Base-by-base conservation (phyloP, 2,113 vertebrate species). In the Hemicordylus capensis region DNA sequence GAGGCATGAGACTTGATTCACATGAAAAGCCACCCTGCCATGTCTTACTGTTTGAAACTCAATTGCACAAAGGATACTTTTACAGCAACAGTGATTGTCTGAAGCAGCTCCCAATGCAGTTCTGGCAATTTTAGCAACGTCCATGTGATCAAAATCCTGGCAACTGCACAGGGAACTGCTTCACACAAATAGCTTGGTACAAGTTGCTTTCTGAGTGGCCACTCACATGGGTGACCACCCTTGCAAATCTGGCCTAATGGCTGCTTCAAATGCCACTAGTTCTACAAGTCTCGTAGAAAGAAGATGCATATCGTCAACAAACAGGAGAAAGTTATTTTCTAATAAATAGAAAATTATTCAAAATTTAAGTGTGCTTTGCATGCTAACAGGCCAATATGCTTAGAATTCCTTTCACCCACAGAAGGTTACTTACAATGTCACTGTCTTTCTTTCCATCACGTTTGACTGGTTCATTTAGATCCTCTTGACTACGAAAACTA, bases 401-500 rank as follows among this genome's bases (percentile, higher is more conserved):
- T 81, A 59, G 80, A 89, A 66, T 67, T 1, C 3, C n/a, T 69
- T 82, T 73, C 67, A 64, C 24, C 34, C 12, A 59, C 37, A 44
- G 48, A 67, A 73, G 39, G 6, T 26, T 87, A 97, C 98, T 97
- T 90, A 99, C 99, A 15, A 96, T 95, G 54, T 99, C 98, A 88
- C 94, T 95, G 61, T 99, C 99, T 91, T 98, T 98, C 94, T 98
- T 99, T 61, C 97, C 96, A 44, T 99, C 98, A 48, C 98, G 97
- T 85, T 98, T 97, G 87, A 98, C 96, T 10, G 98, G 98, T 81
- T 99, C 98, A 14, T 99, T 98, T 88, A 99, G 96, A 95, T 99
- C 99, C 91, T 99, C 99, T 94, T 99, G 98, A 91, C 98, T 99
- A 88, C 98, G 97, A 95, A 98, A 99, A 96, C 98, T 99, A 93